A percentile compares a stretch with the other conserved stretches of the same genome.
phyloP scores from a whole-genome alignment of 2,113 vertebrate genomes.

The Micronycteris hirsuta region DNA sequence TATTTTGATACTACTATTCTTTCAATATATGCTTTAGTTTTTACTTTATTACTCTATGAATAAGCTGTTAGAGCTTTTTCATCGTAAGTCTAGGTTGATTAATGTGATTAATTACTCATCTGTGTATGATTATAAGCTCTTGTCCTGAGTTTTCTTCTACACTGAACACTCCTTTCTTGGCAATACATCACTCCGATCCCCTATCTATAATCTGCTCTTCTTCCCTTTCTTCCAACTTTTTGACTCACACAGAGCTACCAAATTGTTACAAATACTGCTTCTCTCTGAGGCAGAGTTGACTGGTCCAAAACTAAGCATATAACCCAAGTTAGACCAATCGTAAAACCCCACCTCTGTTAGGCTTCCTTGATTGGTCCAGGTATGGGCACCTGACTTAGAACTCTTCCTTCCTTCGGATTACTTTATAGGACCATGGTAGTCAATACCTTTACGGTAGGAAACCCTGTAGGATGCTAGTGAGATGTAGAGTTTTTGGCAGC shows the following conservation, averaged over 20 bases:
- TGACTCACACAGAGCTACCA: neutral
- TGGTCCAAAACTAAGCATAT: neutral
- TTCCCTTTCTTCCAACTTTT: neutral
- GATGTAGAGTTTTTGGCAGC: neutral
- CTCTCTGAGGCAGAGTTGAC: neutral
- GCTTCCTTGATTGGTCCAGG: neutral
- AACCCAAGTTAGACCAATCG: neutral
- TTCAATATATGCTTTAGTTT: slow-evolving; percentile 1
- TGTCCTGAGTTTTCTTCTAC: neutral
- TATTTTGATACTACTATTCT: neutral
- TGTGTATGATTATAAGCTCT: neutral
- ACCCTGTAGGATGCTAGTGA: neutral
- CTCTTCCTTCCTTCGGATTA: neutral
- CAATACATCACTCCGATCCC: neutral
- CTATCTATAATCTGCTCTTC: neutral
- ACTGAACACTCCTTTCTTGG: neutral
- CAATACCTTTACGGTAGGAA: neutral
- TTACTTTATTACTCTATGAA: neutral
- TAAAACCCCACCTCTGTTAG: neutral
- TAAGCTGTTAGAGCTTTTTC: neutral
- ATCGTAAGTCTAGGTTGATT: neutral
- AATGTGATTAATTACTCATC: neutral
- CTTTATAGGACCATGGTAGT: neutral
- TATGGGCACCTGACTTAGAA: neutral
- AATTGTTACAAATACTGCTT: neutral